Base-by-base conservation (phyloP, 2,888 invertebrate genomes). In the Agonum fuliginosum region DNA sequence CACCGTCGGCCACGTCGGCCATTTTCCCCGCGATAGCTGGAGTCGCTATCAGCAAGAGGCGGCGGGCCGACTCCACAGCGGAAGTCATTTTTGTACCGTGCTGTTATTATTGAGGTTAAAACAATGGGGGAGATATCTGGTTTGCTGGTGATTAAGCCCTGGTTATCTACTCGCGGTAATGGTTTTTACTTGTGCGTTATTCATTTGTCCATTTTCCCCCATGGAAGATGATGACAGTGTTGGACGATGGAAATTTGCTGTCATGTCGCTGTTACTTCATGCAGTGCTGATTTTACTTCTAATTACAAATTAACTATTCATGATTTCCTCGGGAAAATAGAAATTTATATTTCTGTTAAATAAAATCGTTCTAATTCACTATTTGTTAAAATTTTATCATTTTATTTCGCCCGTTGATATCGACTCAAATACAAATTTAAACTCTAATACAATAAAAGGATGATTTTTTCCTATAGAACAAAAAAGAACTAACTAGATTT, bases 1-100 rank as follows among this genome's bases (percentile, higher is more conserved):
- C 84, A 85, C 83, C 30, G 82, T 83, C 84, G 83, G 85, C 85
- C 85, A 85, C 30, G 82, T 83, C 84, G 83, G 85, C 85, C 85
- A 85, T 85, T 84, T 84, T 84, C 83, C 81, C 81, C 80, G 80
- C 84, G 84, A 85, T 84, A 85, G 83, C 27, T 81, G 82, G 84
- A 83, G 84, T 85, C 84, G 84, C 84, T 83, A 84, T 84, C 83
- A 81, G 81, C 80, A 80, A 81, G 81, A 41, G 37, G 67, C 67
- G 41, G 67, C n/a, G 14, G 19, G 41, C 37, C 8, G 14, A 34
- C 12, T 46, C 8, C 30, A 34, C 12, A 70, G 17, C 70, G 70
- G 70, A 70, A 70, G 70, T 70, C 37, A 46, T 43, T 65, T 65
- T 65, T 65, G 65, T 46, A 46, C 67, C 67, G 54, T 34, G 37